Evolutionary conservation across 2,888 invertebrate species (phyloP).

Genomic region (Apocheima hispidaria): DNA sequence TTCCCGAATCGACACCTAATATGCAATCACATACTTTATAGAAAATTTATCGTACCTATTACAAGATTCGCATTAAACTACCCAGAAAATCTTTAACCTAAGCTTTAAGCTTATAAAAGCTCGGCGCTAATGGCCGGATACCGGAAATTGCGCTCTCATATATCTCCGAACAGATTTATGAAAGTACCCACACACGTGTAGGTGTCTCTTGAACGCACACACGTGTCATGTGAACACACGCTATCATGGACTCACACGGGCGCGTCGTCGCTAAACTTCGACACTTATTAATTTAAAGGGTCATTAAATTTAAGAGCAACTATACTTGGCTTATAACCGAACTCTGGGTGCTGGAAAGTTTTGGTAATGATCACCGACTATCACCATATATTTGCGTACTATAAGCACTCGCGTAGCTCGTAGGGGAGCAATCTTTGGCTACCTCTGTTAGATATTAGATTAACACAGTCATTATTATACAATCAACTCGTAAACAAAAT

Average conservation of each 20-base stretch:
- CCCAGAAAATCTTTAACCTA: slow-evolving; percentile 87
- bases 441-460: background rate
- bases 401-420: background rate
- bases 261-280: slow-evolving; percentile 70
- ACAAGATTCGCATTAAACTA: slow-evolving; percentile 87
- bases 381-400: slow-evolving; percentile 3
- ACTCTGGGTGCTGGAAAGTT: slow-evolving; percentile 36
- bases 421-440: background rate
- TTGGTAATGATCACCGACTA: slow-evolving; percentile 24
- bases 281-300: slow-evolving; percentile 82
- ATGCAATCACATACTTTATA: slow-evolving; percentile 86
- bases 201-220: slow-evolving; percentile 76
- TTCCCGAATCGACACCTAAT: slow-evolving; percentile 84
- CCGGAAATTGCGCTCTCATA: slow-evolving; percentile 96
- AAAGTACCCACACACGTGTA: slow-evolving; percentile 90
- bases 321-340: slow-evolving; percentile 48
- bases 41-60: slow-evolving; percentile 86
- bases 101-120: slow-evolving; percentile 89
- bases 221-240: slow-evolving; percentile 48
- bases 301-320: slow-evolving; percentile 73
- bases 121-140: slow-evolving; percentile 93
- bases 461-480: background rate
- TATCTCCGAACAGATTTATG: slow-evolving; percentile 96
- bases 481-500: no score
- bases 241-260: slow-evolving; percentile 55